Conservation (phyloP, 2,797 vertebrate genomes). For the Acipenser transmontanus region DNA sequence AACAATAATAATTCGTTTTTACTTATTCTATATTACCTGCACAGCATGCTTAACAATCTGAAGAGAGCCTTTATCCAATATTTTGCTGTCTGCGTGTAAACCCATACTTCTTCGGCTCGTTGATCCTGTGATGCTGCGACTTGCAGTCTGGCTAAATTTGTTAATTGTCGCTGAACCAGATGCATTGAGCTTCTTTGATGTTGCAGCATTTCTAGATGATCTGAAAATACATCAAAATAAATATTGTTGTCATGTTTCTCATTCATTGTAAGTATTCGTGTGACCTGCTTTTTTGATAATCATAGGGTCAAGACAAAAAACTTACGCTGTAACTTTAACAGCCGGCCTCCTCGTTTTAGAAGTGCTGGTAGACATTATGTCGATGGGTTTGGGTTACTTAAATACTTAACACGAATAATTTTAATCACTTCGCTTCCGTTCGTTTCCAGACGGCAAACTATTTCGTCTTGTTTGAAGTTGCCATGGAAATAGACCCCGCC, state of each 20-base stretch:
- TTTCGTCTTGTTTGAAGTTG: slow-evolving; percentile 24
- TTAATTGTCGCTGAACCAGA: slow-evolving; percentile 26
- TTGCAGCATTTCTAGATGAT: slow-evolving; percentile 2
- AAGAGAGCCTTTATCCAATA: slow-evolving; percentile 36
- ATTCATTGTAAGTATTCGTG: neutral
- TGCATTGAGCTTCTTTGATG: slow-evolving; percentile 18
- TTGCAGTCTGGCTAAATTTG: slow-evolving; percentile 24
- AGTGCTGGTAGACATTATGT: slow-evolving; percentile 30
- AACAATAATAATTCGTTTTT: neutral
- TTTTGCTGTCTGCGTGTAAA: slow-evolving; percentile 37
- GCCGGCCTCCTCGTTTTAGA: slow-evolving; percentile 27
- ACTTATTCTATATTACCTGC: slow-evolving; percentile 40
- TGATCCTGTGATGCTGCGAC: slow-evolving; percentile 24
- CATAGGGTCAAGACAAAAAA: slow-evolving; percentile 1
- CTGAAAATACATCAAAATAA: no score
- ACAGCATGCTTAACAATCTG: slow-evolving; percentile 29
- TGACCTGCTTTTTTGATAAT: neutral
- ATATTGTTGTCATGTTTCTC: no score
- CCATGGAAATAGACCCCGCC: slow-evolving; percentile 30
- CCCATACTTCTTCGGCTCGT: slow-evolving; percentile 37
- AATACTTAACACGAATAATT: no score
- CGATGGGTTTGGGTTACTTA: neutral
- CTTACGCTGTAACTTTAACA: slow-evolving; percentile 45
- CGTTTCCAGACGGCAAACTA: neutral
- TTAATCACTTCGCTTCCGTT: neutral